Percentiles rank a stretch among this genome's conserved stretches.
phyloP scores from a whole-genome alignment of 2,797 vertebrate species.

The Rhodeus uyekii region DNA sequence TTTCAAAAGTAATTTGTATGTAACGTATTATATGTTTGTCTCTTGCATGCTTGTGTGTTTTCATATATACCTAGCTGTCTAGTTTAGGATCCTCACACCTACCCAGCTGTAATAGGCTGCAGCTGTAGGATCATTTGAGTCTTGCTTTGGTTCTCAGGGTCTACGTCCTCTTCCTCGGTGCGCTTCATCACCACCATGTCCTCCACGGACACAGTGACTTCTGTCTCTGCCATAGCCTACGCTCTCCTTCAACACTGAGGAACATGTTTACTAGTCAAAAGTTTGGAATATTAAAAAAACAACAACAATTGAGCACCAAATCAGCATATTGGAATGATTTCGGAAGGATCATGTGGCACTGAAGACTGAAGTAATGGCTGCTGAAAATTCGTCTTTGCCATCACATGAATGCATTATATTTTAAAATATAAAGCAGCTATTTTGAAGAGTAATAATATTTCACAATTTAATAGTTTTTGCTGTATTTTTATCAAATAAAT shows the following conservation, averaged over 20 bases:
- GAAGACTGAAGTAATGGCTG: neutral
- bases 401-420: neutral
- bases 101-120: conserved; percentile 89
- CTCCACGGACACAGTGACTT: conserved; percentile 89
- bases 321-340: neutral
- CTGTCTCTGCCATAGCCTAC: conserved; percentile 84
- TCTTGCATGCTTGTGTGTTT: neutral
- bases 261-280: neutral
- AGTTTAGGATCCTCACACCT: conserved; percentile 60
- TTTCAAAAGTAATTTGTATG: neutral
- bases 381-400: neutral
- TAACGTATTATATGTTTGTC: neutral
- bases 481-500: neutral
- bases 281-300: neutral
- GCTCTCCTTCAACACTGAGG: conserved; percentile 36
- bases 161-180: conserved; percentile 79
- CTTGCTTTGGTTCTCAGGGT: conserved; percentile 85
- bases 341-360: neutral
- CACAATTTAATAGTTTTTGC: neutral
- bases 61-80: neutral
- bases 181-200: conserved; percentile 91
- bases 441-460: neutral
- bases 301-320: neutral
- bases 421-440: neutral
- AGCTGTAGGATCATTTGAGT: conserved; percentile 95